phyloP scores from a whole-genome alignment of 2,113 vertebrate species.

The Circaetus cinerascens region DNA sequence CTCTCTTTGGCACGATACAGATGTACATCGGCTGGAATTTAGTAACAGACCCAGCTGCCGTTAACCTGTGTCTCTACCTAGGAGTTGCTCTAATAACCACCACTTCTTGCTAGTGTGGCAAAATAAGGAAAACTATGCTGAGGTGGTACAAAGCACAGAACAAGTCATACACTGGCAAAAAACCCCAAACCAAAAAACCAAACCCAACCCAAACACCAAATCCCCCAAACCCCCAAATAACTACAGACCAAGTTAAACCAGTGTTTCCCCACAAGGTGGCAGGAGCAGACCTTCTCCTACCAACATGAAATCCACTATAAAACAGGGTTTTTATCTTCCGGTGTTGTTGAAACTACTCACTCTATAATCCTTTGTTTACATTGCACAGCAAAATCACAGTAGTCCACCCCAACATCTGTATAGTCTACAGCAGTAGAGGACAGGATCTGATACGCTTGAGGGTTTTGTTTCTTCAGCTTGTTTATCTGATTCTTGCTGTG shows the following conservation, averaged over 20 bases:
- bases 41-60: neutral
- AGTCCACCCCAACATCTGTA: slow-evolving; percentile 87
- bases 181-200: too few species aligned
- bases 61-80: neutral
- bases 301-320: rapidly evolving
- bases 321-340: neutral
- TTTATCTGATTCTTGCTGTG: too few species aligned
- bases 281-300: slow-evolving; percentile 10
- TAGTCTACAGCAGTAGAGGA: slow-evolving; percentile 84
- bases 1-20: neutral
- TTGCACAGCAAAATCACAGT: slow-evolving; percentile 90
- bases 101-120: neutral
- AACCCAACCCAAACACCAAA: too few species aligned
- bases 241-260: neutral
- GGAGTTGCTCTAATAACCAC: neutral
- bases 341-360: slow-evolving; percentile 69
- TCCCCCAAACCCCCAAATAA: neutral
- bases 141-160: neutral
- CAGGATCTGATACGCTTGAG: slow-evolving; percentile 82
- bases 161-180: neutral
- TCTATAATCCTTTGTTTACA: slow-evolving; percentile 91
- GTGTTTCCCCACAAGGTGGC: slow-evolving; percentile 49
- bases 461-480: slow-evolving; percentile 81
- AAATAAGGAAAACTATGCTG: neutral
- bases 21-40: neutral